Conservation (phyloP, 2,888 invertebrate species). For the Oxystoma pomonae region DNA sequence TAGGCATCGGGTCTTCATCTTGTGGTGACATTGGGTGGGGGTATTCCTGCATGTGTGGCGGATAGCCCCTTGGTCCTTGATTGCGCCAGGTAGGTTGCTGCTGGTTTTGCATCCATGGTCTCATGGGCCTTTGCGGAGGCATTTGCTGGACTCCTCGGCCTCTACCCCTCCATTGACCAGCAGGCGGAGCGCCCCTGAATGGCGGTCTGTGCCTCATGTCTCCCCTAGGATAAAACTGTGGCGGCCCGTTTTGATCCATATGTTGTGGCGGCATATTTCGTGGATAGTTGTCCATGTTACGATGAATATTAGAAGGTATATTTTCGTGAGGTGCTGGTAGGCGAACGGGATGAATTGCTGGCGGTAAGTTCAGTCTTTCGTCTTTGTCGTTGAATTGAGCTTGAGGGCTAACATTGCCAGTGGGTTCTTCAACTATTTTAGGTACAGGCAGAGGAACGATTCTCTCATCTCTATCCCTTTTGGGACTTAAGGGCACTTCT, state of each 20-base stretch:
- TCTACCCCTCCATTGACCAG: slow-evolving; percentile 17
- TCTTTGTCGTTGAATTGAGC: background rate
- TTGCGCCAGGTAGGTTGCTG: slow-evolving; percentile 27
- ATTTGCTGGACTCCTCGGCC: slow-evolving; percentile 15
- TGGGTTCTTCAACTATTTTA: background rate
- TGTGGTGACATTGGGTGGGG: background rate
- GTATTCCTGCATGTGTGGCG: too few relatives aligned
- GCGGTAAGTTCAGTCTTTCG: slow-evolving; percentile 4
- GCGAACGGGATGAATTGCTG: slow-evolving; percentile 16
- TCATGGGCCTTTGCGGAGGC: slow-evolving; percentile 25
- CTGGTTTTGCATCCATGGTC: slow-evolving; percentile 31
- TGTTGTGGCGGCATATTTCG: background rate
- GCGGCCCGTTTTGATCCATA: background rate
- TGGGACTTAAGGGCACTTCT: background rate
- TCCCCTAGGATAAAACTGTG: slow-evolving; percentile 19
- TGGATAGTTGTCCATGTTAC: too few relatives aligned
- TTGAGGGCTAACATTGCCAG: background rate
- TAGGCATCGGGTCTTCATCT: background rate
- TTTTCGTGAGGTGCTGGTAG: background rate
- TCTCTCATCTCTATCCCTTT: background rate
- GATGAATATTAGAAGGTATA: background rate
- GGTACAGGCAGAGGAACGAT: background rate
- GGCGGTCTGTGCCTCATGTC: slow-evolving; percentile 3
- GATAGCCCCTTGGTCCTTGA: slow-evolving; percentile 22
- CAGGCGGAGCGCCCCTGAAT: slow-evolving; percentile 7